Base-by-base conservation (phyloP, 35 echinoderm and acorn worm genomes). In the Ophioderma brevispina region DNA sequence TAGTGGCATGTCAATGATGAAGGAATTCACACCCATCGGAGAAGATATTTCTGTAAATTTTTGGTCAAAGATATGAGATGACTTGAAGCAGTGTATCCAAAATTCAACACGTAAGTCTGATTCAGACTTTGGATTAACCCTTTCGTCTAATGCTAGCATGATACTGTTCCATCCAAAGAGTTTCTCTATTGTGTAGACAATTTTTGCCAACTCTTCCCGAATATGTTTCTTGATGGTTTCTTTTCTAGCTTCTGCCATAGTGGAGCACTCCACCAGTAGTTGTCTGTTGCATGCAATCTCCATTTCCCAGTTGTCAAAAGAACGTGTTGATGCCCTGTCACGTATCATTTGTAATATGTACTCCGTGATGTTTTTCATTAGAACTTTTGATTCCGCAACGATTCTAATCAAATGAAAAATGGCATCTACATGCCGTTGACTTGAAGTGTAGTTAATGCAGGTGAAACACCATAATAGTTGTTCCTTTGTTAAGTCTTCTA, bases 391-490 rank as follows among this genome's bases (percentile, higher is more conserved):
- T 31, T 86, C 37, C 2, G 56, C 36, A 32, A 76, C 36, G 23
- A 35, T 15, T 76, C 35, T 39, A 28, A 77, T 77, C n/a, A 86
- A 76, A 14, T 86, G 31, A 25, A 86, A 36, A 19, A 42, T 37
- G 2, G 37, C 35, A 38, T 86, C 36, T 21, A 86, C 84, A 37
- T 64, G 13, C 38, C 36, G 28, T 31, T 40, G 56, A 35, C 36
- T 50, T 36, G 46, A 17, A 36, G 31, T 39, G 56, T 86, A 86
- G 36, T 13, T 35, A 36, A 86, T 76, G n/a, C n/a, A n/a, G n/a
- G 36, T 76, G 38, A 87, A 87, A 78, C 70, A 87, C 85, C 85
- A 87, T 23, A 87, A 64, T 0, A 87, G 85, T 46, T 87, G 64
- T 15, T 87, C 85, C 31, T 78, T 77, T n/a, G 78, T 78, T 23